Base-by-base conservation (phyloP, 2,888 invertebrate genomes). In the Chamaedrilus cognettii region DNA sequence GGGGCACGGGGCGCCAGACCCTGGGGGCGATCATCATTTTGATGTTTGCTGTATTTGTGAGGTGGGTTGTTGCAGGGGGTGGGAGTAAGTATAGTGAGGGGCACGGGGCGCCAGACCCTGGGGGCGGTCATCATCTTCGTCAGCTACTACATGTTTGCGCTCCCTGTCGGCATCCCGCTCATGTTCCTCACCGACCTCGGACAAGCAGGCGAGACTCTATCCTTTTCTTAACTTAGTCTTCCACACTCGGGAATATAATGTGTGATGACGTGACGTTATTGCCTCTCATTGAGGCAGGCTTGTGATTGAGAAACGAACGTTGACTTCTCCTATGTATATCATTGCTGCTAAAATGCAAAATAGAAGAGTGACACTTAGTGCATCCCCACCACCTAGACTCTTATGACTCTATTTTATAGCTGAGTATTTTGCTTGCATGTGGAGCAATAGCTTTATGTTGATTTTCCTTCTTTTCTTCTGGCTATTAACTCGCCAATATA, bases 1-100 rank as follows among this genome's bases (percentile, higher is more conserved):
- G 75, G 33, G 75, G 75, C n/a, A 73, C 73, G 11, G 75, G 75
- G 23, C 63, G 74, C 31, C 75, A 75, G 68, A 67, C 70, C 3
- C 52, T 75, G 31, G 75, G 75, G 19, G 71, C 72, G 23, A 56
- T 72, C 26, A 70, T 42, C 11, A 33, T 65, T 60, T 1, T 59
- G 26, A 5, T 63, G 1, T 51, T 28, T 32, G 19, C 30, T 5
- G 11, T 42, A 15, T 19, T 42, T 15, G 7, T 59, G 59, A 31
- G 23, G 23, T 15, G 11, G 59, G 28, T n/a, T 59, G 15, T 32
- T 68, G 3, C 57, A 75, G 75, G 74, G 75, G 19, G 70, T 74
- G 30, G 71, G 71, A 23, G 69, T 75, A 19, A 70, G 74, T 31
- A 72, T 75, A 32, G 72, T 75, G 2, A 60, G 75, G 33, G 75